Conservation (phyloP, 2,797 vertebrate genomes). For the Phalanger gymnotis region DNA sequence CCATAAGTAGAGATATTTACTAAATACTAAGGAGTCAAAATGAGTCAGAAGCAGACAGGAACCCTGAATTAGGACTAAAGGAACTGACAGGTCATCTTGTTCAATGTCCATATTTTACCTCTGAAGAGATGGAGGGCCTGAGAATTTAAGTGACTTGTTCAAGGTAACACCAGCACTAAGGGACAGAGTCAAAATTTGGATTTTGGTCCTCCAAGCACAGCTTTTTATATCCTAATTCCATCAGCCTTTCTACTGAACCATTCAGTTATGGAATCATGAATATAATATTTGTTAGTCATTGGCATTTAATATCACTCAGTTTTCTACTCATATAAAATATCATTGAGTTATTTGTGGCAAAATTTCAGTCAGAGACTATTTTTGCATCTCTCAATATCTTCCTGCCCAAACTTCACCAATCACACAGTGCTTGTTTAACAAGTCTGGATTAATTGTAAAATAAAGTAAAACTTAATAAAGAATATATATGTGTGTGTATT, state of each 20-base stretch:
- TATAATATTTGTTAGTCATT: neutral
- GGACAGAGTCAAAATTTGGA: neutral
- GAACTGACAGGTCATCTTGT: neutral
- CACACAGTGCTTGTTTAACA: neutral
- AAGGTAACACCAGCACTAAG: neutral
- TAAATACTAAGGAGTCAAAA: conserved; percentile 6
- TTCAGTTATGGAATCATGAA: neutral
- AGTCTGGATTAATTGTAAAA: neutral
- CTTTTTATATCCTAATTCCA: neutral
- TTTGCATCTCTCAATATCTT: neutral
- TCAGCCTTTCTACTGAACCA: neutral
- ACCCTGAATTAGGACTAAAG: neutral
- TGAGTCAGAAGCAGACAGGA: neutral
- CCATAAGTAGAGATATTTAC: conserved; percentile 1
- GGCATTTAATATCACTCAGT: neutral
- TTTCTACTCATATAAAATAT: neutral
- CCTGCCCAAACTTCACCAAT: neutral
- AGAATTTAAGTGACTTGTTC: neutral
- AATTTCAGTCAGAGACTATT: neutral
- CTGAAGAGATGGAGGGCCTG: neutral
- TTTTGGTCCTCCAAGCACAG: neutral
- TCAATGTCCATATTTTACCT: neutral
- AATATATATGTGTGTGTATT: neutral
- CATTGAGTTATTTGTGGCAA: neutral
- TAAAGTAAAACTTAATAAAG: neutral